Evolutionary conservation across 2,113 vertebrate genomes (phyloP).

Genomic region (Erpornis zantholeuca): DNA sequence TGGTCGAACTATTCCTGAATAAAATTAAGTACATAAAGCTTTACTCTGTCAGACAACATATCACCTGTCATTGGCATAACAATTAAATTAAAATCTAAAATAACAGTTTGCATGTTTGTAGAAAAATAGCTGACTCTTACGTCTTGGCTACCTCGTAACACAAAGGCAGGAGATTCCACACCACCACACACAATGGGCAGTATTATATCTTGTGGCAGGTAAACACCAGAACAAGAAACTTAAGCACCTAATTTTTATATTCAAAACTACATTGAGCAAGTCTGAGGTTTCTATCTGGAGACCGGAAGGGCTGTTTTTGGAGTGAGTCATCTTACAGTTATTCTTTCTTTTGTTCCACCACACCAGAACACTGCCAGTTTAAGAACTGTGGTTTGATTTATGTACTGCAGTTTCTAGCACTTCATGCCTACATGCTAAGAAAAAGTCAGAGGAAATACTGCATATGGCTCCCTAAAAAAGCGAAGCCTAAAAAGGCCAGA

Average conservation of each 20-base stretch:
- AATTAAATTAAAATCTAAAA: neutral
- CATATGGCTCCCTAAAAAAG: neutral
- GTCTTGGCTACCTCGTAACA: neutral
- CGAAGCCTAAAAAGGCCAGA: neutral
- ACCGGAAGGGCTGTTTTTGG: neutral
- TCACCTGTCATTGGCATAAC: neutral
- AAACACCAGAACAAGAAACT: neutral
- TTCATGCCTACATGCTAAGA: neutral
- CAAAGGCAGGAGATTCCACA: neutral
- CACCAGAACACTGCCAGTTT: neutral
- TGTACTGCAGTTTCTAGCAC: neutral
- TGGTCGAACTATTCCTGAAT: neutral
- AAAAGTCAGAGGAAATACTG: neutral
- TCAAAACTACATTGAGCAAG: neutral
- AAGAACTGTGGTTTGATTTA: neutral
- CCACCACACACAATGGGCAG: fast-evolving
- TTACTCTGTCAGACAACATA: neutral
- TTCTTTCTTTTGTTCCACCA: neutral
- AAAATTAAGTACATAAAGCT: neutral
- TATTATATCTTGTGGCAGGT: neutral
- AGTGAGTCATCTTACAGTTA: neutral
- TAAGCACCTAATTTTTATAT: neutral
- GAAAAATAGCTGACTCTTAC: neutral
- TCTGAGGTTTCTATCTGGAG: neutral
- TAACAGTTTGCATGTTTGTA: neutral